phyloP scores from a whole-genome alignment of 2,888 invertebrate genomes.

The Polydesmus complanatus region DNA sequence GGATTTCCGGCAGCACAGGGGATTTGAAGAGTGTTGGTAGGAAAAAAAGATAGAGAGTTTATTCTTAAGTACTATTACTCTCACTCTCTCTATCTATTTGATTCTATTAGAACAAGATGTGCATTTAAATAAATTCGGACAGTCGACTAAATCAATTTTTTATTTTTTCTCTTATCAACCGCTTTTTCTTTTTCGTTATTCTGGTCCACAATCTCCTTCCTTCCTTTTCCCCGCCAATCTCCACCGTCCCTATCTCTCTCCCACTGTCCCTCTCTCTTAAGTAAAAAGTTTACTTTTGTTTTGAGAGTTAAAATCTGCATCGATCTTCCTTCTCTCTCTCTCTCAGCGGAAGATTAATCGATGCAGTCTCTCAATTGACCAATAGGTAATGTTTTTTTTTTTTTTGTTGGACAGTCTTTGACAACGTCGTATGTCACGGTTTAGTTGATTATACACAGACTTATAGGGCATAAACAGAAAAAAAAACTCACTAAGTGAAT shows the following conservation, averaged over 20 bases:
- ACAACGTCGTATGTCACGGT: too few relatives aligned
- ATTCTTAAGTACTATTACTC: not conserved
- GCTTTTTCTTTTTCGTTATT: constrained; percentile 4
- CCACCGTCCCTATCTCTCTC: not conserved
- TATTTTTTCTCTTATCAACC: constrained; percentile 16
- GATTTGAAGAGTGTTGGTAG: not conserved
- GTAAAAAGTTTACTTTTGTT: too few relatives aligned
- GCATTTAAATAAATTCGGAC: not conserved
- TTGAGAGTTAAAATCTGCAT: too few relatives aligned
- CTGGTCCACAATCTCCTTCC: constrained; percentile 2
- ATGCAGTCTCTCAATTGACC: constrained; percentile 10
- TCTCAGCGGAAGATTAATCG: too few relatives aligned
- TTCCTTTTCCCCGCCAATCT: constrained; percentile 10
- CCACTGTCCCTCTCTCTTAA: too few relatives aligned
- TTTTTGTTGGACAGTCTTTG: not conserved
- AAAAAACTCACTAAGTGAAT: too few relatives aligned
- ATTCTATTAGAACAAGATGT: not conserved
- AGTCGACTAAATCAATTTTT: constrained; percentile 4
- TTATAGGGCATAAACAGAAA: too few relatives aligned
- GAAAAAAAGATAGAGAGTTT: not conserved
- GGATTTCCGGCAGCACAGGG: not conserved
- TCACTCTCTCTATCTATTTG: not conserved
- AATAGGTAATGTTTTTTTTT: not conserved
- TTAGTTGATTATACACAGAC: too few relatives aligned
- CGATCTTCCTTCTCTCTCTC: too few relatives aligned